Percentiles rank a stretch among this genome's conserved stretches.
phyloP scores from a whole-genome alignment of 2,113 vertebrate species.

The Megaceryle torquata region DNA sequence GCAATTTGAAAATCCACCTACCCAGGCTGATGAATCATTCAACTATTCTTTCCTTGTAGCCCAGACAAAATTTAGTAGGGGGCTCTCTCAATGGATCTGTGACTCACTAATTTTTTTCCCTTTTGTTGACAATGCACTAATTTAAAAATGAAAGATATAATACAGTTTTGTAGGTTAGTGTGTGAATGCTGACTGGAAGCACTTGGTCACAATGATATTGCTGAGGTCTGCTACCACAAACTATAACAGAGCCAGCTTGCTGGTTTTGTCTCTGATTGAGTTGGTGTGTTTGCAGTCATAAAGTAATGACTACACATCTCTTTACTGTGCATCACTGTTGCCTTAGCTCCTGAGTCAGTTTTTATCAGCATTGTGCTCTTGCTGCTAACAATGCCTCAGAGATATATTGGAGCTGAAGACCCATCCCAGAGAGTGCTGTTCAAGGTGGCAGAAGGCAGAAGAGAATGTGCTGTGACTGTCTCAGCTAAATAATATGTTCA shows the following conservation, averaged over 20 bases:
- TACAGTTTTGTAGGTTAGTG: neutral
- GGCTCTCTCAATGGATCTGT: neutral
- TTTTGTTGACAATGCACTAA: neutral
- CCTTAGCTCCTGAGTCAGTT: neutral
- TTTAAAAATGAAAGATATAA: neutral
- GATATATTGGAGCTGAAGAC: neutral
- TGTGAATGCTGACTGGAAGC: neutral
- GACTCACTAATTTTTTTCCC: neutral
- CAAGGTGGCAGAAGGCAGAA: neutral
- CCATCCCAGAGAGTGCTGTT: neutral
- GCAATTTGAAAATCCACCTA: neutral
- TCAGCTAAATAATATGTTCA: neutral
- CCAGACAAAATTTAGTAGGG: neutral
- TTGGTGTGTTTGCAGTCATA: neutral
- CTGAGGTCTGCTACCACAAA: neutral
- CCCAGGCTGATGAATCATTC: neutral
- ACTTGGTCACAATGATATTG: neutral
- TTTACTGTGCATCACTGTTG: neutral
- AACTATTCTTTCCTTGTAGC: neutral
- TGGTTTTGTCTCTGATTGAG: neutral
- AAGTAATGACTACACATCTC: neutral
- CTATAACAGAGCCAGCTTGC: neutral
- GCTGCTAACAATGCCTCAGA: neutral
- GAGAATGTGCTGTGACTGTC: neutral
- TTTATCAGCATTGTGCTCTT: accelerated